These are phyloP conservation scores for Siphamia tubifer DNA, from an alignment of 2,113 vertebrate species.

Conservation along the genomic window DNA sequence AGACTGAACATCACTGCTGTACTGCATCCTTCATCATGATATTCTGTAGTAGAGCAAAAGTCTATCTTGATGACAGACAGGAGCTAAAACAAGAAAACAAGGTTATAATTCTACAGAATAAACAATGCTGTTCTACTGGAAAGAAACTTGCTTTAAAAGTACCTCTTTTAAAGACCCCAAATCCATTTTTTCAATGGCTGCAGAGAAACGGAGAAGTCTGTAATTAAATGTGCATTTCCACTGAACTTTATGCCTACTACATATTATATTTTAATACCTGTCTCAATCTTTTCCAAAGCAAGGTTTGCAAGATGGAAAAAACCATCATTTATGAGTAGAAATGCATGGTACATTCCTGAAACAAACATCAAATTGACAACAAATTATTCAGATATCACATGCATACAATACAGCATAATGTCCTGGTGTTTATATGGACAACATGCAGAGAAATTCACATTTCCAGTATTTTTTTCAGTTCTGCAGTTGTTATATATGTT, in stretches of 20 bases:
- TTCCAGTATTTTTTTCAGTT: no score
- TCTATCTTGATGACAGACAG: constrained; percentile 86
- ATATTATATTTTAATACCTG: constrained; percentile 76
- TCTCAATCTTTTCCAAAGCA: constrained; percentile 84
- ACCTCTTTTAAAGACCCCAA: constrained; percentile 83
- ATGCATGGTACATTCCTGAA: constrained; percentile 86
- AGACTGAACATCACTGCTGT: constrained; percentile 78
- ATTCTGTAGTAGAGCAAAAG: constrained; percentile 83
- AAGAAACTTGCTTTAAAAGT: neutral
- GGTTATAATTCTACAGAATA: neutral
- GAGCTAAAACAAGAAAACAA: constrained; percentile 75
- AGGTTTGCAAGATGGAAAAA: constrained; percentile 89
- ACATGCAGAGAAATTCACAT: no score
- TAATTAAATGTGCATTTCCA: neutral
- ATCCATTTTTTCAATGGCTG: constrained; percentile 87
- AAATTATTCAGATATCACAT: neutral
- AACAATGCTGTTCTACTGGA: neutral
- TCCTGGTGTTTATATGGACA: no score
- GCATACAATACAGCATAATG: no score
- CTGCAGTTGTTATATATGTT: no score
- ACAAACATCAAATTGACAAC: neutral
- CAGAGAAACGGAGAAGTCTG: constrained; percentile 15
- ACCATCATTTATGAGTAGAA: constrained; percentile 85
- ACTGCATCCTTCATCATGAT: constrained; percentile 82
- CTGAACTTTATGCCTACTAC: neutral